Evolutionary conservation across 2,888 invertebrate species (phyloP), one percentile per base, ranked within the genome.

Genomic region (Blastobasis adustella): DNA sequence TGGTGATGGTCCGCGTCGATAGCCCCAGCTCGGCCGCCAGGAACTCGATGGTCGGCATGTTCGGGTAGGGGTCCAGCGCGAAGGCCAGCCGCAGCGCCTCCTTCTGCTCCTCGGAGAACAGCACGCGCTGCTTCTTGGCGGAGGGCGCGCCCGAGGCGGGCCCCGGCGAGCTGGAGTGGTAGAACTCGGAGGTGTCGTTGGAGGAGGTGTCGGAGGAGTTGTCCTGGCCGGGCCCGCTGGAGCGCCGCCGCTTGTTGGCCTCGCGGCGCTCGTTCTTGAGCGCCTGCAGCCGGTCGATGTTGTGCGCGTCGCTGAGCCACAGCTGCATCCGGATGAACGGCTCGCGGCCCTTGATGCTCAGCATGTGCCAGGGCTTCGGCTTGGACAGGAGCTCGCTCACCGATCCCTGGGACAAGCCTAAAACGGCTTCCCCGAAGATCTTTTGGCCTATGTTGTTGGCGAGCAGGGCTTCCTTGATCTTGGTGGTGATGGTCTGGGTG

Each of bases 331-430:
- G 90, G 61, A 98, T 97, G 82, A 98, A 98, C 0, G 98, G 97
- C 73, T 99, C 99, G 39, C 98, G 91, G 0, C 99, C 99, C 79
- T 98, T 98, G 76, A 98, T 97, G 74, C 98, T 98, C 51, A 99
- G 91, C 98, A 98, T 98, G 76, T 98, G 98, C 98, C 99, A 99
- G 0, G 98, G 98, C 72, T 99, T 99, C 5, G 99, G 99, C 79
- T 98, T 98, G 56, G 98, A 98, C 6, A 99, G 90, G 57, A 99
- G 89, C 81, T 99, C 99, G 69, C 98, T 98, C 8, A 98, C 98
- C 3, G 98, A 97, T 8, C 97, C 98, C 82, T 99, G 98, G 0
- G 98, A 98, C 38, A 99, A 89, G 0, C 98, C 98, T 9, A 99
- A 90, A 4, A 99, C 98, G 0, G 97, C 98, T 86, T 99, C 99